Percentiles rank a stretch among this genome's conserved stretches.
phyloP scores from a whole-genome alignment of 2,797 vertebrate genomes.

The Eulemur rubriventer region DNA sequence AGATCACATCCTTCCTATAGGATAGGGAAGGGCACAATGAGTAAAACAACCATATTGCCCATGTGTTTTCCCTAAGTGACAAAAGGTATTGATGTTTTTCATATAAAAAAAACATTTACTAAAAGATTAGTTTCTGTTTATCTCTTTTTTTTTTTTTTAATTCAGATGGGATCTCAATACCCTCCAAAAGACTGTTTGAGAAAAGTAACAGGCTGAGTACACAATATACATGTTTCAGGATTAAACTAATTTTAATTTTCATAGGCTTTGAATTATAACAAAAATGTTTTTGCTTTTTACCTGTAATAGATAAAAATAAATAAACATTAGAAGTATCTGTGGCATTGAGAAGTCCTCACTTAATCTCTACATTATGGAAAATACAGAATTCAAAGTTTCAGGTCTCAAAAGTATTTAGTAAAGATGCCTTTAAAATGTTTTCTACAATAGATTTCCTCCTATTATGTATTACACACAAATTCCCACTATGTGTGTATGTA shows the following conservation, averaged over 20 bases:
- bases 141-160: neutral
- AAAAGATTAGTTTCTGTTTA: slow-evolving; percentile 24
- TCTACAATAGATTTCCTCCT: neutral
- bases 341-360: neutral
- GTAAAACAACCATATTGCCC: slow-evolving; percentile 47
- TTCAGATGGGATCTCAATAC: neutral
- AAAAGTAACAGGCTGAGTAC: neutral
- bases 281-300: slow-evolving; percentile 38
- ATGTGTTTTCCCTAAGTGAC: slow-evolving; percentile 53
- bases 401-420: slow-evolving; percentile 39
- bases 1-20: slow-evolving; percentile 43
- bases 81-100: slow-evolving; percentile 25
- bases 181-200: slow-evolving; percentile 36
- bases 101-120: slow-evolving; percentile 47
- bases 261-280: slow-evolving; percentile 9
- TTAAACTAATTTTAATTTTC: slow-evolving; percentile 55
- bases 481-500: neutral
- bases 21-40: slow-evolving; percentile 60
- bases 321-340: neutral
- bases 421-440: slow-evolving; percentile 54
- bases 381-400: slow-evolving; percentile 19
- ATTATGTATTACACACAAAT: slow-evolving; percentile 4
- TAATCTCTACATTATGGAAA: neutral
- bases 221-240: neutral
- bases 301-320: slow-evolving; percentile 34